A percentile compares a stretch with the other conserved stretches of the same genome.
Evolutionary conservation across 2,797 vertebrate genomes (phyloP).

Genomic region (Synaphobranchus kaupii): DNA sequence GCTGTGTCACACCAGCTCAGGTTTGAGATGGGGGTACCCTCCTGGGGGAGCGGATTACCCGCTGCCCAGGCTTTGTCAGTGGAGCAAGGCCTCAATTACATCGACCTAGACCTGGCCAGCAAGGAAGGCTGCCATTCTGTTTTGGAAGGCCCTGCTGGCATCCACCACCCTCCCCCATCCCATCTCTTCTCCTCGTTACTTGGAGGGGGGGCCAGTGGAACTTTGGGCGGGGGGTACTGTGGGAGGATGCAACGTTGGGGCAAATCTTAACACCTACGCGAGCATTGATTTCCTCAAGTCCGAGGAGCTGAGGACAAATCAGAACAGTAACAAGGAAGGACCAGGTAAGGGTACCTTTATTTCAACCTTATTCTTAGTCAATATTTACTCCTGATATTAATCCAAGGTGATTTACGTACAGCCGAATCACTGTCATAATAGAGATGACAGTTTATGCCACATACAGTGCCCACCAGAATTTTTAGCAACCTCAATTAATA

Average conservation of each 20-base stretch:
- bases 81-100: conserved; percentile 80
- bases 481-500: too few species aligned
- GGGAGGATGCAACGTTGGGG: conserved; percentile 56
- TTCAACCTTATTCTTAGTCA: neutral
- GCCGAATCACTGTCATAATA: conserved; percentile 11
- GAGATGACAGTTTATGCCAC: neutral
- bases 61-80: conserved; percentile 60
- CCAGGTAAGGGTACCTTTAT: conserved; percentile 62
- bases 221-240: conserved; percentile 48
- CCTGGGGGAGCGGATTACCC: conserved; percentile 65
- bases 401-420: too few species aligned
- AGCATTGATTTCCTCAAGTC: conserved; percentile 84
- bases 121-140: conserved; percentile 64
- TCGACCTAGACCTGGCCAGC: conserved; percentile 78
- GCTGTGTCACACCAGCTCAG: conserved; percentile 60
- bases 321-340: conserved; percentile 70
- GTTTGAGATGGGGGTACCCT: conserved; percentile 64
- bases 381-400: too few species aligned
- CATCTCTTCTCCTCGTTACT: conserved; percentile 44
- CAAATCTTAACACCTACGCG: conserved; percentile 74
- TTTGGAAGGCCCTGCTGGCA: conserved; percentile 62
- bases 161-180: conserved; percentile 59
- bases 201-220: conserved; percentile 44
- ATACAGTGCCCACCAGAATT: too few species aligned
- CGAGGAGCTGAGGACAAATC: conserved; percentile 71